phyloP scores from a whole-genome alignment of 2,888 invertebrate species.

The Drosophila koepferae region DNA sequence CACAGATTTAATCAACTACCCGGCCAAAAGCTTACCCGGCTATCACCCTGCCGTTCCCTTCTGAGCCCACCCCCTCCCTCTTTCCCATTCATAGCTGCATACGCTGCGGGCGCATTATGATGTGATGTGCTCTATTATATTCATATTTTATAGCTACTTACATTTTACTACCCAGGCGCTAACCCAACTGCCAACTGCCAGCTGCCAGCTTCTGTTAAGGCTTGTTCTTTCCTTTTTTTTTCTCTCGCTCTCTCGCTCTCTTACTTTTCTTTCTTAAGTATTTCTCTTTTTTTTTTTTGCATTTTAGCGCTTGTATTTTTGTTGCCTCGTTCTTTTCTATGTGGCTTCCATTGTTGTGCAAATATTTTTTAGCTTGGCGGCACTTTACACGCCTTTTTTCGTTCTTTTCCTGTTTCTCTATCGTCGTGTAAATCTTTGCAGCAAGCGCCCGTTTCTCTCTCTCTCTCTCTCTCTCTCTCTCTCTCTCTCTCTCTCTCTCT shows the following conservation, averaged over 20 bases:
- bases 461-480: not conserved
- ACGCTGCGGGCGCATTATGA: slow-evolving; percentile 66
- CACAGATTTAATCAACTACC: slow-evolving; percentile 68
- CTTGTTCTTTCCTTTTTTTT: not conserved
- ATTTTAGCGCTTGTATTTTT: slow-evolving; percentile 14
- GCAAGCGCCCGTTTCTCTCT: slow-evolving; percentile 22
- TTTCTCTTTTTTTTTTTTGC: not conserved
- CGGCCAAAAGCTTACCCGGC: not conserved
- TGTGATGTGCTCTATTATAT: slow-evolving; percentile 74
- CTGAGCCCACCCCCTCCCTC: not conserved
- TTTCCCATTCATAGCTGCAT: slow-evolving; percentile 21
- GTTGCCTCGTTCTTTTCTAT: slow-evolving; percentile 28
- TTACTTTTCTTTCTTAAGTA: not conserved
- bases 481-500: not conserved
- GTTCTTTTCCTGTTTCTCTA: slow-evolving; percentile 40
- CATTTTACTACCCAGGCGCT: slow-evolving; percentile 56
- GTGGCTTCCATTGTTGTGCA: slow-evolving; percentile 72
- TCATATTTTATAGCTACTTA: slow-evolving; percentile 76
- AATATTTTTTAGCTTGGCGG: slow-evolving; percentile 71
- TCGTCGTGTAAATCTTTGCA: slow-evolving; percentile 53
- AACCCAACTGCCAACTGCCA: slow-evolving; percentile 34
- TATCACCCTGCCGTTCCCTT: too few relatives aligned
- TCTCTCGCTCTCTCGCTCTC: not conserved
- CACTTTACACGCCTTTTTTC: slow-evolving; percentile 62
- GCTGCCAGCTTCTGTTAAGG: slow-evolving; percentile 29